Conservation (phyloP, 2,113 vertebrate genomes). For the Chamaea fasciata region DNA sequence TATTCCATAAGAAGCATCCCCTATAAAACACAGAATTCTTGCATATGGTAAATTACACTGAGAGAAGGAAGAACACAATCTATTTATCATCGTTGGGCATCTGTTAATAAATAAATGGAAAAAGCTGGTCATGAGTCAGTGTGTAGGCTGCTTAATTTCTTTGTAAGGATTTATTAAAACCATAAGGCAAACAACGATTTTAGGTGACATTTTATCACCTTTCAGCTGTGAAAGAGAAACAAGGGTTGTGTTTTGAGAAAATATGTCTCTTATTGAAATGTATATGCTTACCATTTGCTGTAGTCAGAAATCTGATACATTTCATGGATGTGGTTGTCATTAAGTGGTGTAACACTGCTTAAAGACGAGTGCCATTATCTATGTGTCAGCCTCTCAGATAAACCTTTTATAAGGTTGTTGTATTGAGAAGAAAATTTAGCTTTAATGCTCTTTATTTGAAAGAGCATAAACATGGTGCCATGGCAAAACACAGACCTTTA, state of each 20-base stretch:
- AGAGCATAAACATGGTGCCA: not conserved
- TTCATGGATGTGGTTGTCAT: not conserved
- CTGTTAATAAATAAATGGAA: conserved; percentile 6
- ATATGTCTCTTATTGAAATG: not conserved
- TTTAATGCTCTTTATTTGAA: not conserved
- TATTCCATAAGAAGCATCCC: not conserved
- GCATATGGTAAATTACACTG: not conserved
- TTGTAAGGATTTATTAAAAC: conserved; percentile 16
- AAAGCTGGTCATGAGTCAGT: conserved; percentile 28
- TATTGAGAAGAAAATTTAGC: not conserved
- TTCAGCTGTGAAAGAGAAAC: not conserved
- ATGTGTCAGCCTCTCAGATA: not conserved
- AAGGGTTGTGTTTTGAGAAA: not conserved
- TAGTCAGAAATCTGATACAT: not conserved
- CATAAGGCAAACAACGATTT: not conserved
- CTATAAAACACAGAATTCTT: not conserved
- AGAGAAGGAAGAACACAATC: not conserved
- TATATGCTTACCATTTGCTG: not conserved
- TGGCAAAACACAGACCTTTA: not conserved
- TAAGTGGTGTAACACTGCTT: not conserved
- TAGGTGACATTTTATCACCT: not conserved
- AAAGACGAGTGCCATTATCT: not conserved
- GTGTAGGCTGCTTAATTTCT: conserved; percentile 31
- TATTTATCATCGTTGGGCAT: not conserved
- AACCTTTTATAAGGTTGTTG: not conserved